These are phyloP conservation scores for Cartodere bifasciata DNA, from an alignment of 2,888 invertebrate genomes.

Conservation along the genomic window DNA sequence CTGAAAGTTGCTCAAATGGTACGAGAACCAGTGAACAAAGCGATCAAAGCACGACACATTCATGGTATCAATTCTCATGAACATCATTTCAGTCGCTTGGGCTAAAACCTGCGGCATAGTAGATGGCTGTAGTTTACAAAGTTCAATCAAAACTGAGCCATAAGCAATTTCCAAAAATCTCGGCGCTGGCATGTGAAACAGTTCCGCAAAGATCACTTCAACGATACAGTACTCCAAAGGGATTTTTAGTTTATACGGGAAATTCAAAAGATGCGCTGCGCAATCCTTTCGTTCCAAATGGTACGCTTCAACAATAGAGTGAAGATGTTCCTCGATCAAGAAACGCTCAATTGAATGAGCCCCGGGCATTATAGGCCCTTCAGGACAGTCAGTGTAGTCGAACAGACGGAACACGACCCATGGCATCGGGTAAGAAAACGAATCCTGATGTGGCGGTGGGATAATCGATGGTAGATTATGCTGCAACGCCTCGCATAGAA, in stretches of 20 bases:
- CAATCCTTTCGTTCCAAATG: constrained; percentile 88
- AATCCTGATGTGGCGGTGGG: constrained; percentile 87
- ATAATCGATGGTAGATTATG: constrained; percentile 86
- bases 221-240: constrained; percentile 97
- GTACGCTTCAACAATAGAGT: constrained; percentile 82
- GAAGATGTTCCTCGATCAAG: constrained; percentile 93
- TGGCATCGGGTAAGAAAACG: constrained; percentile 86
- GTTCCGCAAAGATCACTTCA: constrained; percentile 89
- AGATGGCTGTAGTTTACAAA: constrained; percentile 92
- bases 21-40: constrained; percentile 94
- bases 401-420: constrained; percentile 92
- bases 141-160: constrained; percentile 88
- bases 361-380: constrained; percentile 82
- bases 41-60: constrained; percentile 93
- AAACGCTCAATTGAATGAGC: constrained; percentile 96
- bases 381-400: constrained; percentile 97
- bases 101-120: constrained; percentile 96
- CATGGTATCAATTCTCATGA: constrained; percentile 93
- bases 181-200: constrained; percentile 85
- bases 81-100: constrained; percentile 94
- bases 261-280: constrained; percentile 81
- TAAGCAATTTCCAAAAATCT: constrained; percentile 85
- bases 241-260: constrained; percentile 86
- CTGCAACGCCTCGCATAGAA: constrained; percentile 89
- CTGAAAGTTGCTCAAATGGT: constrained; percentile 98